Percentiles rank a stretch among this genome's conserved stretches.
Conservation (phyloP, 2,888 invertebrate species). For the Trichacis sp. region DNA sequence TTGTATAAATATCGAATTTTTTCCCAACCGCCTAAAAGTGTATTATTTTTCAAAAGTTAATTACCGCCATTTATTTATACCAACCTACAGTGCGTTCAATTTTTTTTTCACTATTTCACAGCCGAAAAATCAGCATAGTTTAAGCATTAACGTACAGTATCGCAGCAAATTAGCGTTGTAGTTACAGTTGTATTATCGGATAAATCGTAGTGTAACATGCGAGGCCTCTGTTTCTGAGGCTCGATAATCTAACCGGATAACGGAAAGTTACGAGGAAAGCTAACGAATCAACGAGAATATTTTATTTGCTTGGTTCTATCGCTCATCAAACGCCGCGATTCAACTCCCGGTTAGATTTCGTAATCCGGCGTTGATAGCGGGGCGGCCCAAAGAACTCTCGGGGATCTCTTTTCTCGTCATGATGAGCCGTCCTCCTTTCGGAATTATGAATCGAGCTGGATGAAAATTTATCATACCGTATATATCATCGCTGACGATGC, state of each 20-base stretch:
- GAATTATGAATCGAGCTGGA: slow-evolving; percentile 50
- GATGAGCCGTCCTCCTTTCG: slow-evolving; percentile 45
- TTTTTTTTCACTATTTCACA: too few species aligned
- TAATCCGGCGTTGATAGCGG: not conserved
- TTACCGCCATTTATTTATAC: slow-evolving; percentile 5
- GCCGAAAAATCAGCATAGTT: too few species aligned
- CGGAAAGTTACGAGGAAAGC: too few species aligned
- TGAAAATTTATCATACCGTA: slow-evolving; percentile 53
- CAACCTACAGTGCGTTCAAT: slow-evolving; percentile 1
- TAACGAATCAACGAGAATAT: too few species aligned
- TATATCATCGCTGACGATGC: slow-evolving; percentile 48
- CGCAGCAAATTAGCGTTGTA: too few species aligned
- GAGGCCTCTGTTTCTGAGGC: too few species aligned
- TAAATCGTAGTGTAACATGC: too few species aligned
- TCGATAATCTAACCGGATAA: too few species aligned
- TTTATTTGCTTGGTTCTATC: too few species aligned
- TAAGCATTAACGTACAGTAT: too few species aligned
- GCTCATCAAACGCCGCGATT: too few species aligned
- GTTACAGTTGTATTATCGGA: too few species aligned
- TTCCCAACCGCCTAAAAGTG: slow-evolving; percentile 39
- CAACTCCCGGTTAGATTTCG: not conserved
- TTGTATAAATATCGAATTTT: slow-evolving; percentile 62
- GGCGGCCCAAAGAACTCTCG: not conserved
- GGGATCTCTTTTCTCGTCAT: slow-evolving; percentile 1
- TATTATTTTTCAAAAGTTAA: not conserved